phyloP scores from a whole-genome alignment of 2,113 vertebrate genomes.

The Chamaea fasciata region DNA sequence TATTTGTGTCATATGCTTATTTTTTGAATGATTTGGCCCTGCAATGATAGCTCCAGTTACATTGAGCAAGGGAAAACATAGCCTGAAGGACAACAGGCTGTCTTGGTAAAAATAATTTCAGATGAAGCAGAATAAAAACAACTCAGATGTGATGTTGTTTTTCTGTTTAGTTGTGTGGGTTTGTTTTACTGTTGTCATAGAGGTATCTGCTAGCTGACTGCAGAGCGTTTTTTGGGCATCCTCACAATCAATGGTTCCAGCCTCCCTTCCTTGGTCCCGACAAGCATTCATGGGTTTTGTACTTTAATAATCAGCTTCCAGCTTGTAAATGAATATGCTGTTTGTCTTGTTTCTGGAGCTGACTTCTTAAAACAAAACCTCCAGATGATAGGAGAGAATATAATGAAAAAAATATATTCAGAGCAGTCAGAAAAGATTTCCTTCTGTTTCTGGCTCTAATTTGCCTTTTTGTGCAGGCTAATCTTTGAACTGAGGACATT shows the following conservation, averaged over 20 bases:
- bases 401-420: background rate
- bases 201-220: conserved; percentile 14
- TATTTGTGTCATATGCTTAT: background rate
- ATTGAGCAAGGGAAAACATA: background rate
- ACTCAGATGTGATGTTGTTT: background rate
- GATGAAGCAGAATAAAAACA: conserved; percentile 14
- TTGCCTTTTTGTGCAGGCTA: background rate
- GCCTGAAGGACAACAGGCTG: background rate
- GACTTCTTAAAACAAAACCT: background rate
- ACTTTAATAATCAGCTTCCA: conserved; percentile 8
- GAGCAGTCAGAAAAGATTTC: background rate
- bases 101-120: conserved; percentile 24
- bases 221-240: background rate
- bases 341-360: background rate
- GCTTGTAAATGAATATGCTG: conserved; percentile 10
- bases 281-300: background rate
- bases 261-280: background rate
- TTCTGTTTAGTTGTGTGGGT: background rate
- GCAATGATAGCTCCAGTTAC: background rate
- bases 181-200: conserved; percentile 9
- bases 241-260: background rate
- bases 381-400: background rate
- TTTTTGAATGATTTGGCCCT: background rate
- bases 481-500: conserved; percentile 13
- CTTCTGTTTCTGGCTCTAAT: conserved; percentile 22